These are phyloP conservation scores for Brachionus manjavacas DNA, from an alignment of 1,140 invertebrate genomes.

Conservation along the genomic window DNA sequence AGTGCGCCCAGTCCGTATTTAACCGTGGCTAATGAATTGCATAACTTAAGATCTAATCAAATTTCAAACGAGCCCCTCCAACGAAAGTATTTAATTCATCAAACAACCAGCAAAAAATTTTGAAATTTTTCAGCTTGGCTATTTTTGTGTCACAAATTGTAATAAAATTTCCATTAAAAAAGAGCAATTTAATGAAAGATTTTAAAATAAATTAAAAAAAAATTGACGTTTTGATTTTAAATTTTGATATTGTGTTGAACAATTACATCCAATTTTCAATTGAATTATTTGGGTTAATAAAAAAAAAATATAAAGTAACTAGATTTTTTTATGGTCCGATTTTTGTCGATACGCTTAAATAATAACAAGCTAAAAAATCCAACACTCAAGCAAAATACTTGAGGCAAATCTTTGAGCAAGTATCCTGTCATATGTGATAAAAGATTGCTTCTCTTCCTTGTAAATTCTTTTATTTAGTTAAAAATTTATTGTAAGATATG, in stretches of 20 bases:
- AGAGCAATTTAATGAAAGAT: not conserved
- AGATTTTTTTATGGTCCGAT: not conserved
- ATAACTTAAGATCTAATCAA: not conserved
- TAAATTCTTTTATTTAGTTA: not conserved
- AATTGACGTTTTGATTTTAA: not conserved
- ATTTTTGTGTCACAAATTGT: not conserved
- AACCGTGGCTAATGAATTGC: not conserved
- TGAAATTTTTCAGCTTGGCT: not conserved
- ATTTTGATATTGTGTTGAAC: not conserved
- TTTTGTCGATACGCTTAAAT: not conserved
- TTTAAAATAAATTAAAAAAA: not conserved
- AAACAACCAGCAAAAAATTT: not conserved
- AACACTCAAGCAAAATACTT: not conserved
- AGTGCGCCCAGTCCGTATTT: slow-evolving; percentile 7
- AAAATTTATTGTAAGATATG: not conserved
- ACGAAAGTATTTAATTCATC: slow-evolving; percentile 34
- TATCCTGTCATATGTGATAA: not conserved
- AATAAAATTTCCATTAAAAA: slow-evolving; percentile 7
- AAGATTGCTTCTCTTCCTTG: not conserved
- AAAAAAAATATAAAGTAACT: too few species aligned
- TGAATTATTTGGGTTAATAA: not conserved
- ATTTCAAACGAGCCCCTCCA: slow-evolving; percentile 27
- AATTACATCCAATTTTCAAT: not conserved
- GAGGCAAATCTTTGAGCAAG: not conserved
- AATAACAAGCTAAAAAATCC: not conserved